phyloP scores from a whole-genome alignment of 2,888 invertebrate species.

The Hirtodrosophila confusa region DNA sequence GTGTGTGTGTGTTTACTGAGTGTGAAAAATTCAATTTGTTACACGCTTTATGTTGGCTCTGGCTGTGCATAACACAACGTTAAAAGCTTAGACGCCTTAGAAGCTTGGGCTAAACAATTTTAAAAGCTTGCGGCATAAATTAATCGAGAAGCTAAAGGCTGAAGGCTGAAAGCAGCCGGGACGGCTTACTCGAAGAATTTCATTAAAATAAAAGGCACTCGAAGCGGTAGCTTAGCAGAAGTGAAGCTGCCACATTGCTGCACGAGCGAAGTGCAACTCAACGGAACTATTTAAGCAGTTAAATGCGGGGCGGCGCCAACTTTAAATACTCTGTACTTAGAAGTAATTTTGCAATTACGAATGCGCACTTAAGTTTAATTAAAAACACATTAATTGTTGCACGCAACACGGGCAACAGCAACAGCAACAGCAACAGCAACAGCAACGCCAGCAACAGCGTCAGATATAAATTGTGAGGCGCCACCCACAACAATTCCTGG shows the following conservation, averaged over 20 bases:
- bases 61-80: conserved; percentile 50
- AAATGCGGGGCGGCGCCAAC: conserved; percentile 18
- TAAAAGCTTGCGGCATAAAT: conserved; percentile 62
- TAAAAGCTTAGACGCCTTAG: conserved; percentile 55
- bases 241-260: conserved; percentile 21
- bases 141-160: conserved; percentile 39
- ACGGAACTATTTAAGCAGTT: conserved; percentile 44
- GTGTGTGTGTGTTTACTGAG: conserved; percentile 2
- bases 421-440: no score
- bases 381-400: conserved; percentile 75
- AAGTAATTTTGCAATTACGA: conserved; percentile 72
- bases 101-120: conserved; percentile 17
- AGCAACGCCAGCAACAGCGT: conserved; percentile 4
- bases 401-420: conserved; percentile 27
- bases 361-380: conserved; percentile 76
- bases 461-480: conserved; percentile 52
- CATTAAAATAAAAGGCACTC: conserved; percentile 62
- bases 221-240: conserved; percentile 24
- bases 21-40: conserved; percentile 74
- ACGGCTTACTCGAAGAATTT: conserved; percentile 41
- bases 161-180: conserved; percentile 9
- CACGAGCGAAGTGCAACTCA: conserved; percentile 15
- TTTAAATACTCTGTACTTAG: conserved; percentile 50
- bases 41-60: conserved; percentile 67
- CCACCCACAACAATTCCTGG: conserved; percentile 63